These are phyloP conservation scores for Drosophila mettleri DNA, from an alignment of 2,888 invertebrate species.

Conservation along the genomic window DNA sequence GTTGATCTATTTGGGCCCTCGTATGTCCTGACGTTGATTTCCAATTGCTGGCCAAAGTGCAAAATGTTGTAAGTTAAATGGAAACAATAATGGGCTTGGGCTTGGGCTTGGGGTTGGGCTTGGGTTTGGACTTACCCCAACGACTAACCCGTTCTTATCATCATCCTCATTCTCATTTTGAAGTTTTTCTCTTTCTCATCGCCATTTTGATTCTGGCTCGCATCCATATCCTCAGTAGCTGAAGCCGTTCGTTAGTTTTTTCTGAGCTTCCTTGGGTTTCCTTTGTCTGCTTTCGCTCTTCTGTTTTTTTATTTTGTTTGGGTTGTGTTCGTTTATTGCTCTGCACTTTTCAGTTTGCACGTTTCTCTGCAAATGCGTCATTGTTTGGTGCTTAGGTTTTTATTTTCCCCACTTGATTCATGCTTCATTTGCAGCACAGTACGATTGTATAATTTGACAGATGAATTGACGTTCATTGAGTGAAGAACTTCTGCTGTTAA, in stretches of 20 bases:
- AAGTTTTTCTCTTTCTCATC: constrained; percentile 2
- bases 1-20: constrained; percentile 58
- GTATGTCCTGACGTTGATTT: constrained; percentile 47
- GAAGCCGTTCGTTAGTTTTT: constrained; percentile 37
- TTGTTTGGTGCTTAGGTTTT: constrained; percentile 59
- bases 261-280: constrained; percentile 34
- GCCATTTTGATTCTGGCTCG: constrained; percentile 8
- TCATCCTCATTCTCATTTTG: background rate
- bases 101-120: constrained; percentile 60
- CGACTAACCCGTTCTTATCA: background rate
- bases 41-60: constrained; percentile 75
- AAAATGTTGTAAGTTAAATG: constrained; percentile 83
- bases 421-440: constrained; percentile 43
- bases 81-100: constrained; percentile 80
- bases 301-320: constrained; percentile 9
- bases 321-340: constrained; percentile 63
- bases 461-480: constrained; percentile 64
- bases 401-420: constrained; percentile 12
- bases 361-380: constrained; percentile 55
- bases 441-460: constrained; percentile 73
- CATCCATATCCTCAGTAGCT: constrained; percentile 19
- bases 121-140: background rate
- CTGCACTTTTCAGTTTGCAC: constrained; percentile 56
- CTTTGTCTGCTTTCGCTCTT: constrained; percentile 26
- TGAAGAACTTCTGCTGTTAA: constrained; percentile 20